Evolutionary conservation across 2,797 vertebrate species (phyloP), one percentile per base, ranked within the genome.

Genomic region (Nyctalus aviator): DNA sequence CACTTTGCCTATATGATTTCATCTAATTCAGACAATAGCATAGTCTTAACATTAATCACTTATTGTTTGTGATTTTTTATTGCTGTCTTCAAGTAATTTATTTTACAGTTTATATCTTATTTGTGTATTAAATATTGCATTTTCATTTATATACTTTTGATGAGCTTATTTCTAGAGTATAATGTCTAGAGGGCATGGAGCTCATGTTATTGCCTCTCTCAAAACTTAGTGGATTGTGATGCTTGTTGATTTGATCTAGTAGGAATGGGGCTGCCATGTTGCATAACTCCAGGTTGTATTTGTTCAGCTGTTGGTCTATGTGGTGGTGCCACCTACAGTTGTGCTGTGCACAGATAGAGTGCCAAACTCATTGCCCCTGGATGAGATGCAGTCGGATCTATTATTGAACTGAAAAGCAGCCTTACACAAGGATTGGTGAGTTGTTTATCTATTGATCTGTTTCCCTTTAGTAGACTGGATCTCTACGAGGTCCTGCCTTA

Each of bases 321-420:
- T 76, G 30, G 21, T 14, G 35, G 30, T 30, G 10, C 32, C 25
- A 30, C 25, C 3, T 17, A 30, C 17, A 46, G 30, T 20, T 91
- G 59, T 46, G 48, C 25, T 13, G 14, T 68, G 30, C 46, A 48
- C 12, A 46, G 18, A 84, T 7, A 66, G 44, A n/a, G 30, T 66
- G 13, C 14, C 13, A 17, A 35, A 11, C 10, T 1, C 41, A 44
- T 27, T 59, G n/a, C 8, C 32, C 30, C 10, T 78, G 30, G 17
- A 46, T 57, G 48, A 8, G 6, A 82, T 72, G 59, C 35, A 64
- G 50, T 13, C 37, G 57, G 53, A 84, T 73, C 32, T 71, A 1
- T 72, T 50, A 75, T 13, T 55, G 27, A 94, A 71, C 62, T 55
- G 86, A 81, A 95, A 91, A 91, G 32, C 79, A 84, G n/a, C 12